A percentile compares a stretch with the other conserved stretches of the same genome.
Conservation (phyloP, 2,113 vertebrate species). For the Phoxinus phoxinus region DNA sequence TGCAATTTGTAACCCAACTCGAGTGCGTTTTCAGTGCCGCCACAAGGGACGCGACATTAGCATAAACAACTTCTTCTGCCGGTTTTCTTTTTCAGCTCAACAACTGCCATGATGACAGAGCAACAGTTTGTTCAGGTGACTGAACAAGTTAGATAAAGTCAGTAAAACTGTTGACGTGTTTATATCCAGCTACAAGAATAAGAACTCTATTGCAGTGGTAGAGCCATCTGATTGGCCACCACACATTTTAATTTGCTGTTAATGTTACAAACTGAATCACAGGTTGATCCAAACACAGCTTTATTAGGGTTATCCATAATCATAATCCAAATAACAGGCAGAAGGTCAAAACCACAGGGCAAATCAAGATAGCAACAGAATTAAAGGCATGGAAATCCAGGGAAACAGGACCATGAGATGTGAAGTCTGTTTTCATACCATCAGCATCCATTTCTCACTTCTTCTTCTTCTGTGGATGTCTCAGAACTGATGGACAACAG, state of each 20-base stretch:
- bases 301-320: too few species aligned
- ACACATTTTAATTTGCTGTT: too few species aligned
- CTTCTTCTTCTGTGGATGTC: background rate
- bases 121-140: background rate
- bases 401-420: background rate
- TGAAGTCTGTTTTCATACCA: background rate
- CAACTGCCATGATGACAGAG: background rate
- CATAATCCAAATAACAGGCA: too few species aligned
- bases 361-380: too few species aligned
- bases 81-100: background rate
- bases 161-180: background rate
- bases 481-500: conserved; percentile 20
- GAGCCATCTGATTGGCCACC: too few species aligned
- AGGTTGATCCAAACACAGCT: too few species aligned
- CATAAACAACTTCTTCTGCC: background rate
- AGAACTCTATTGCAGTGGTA: too few species aligned
- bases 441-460: background rate
- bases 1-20: conserved; percentile 11
- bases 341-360: too few species aligned
- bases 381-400: too few species aligned
- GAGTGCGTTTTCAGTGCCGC: background rate
- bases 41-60: background rate
- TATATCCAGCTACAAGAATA: background rate
- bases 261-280: too few species aligned
- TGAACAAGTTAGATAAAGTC: background rate